Conservation (phyloP, 2,113 vertebrate species). For the Cheirogaleus medius region DNA sequence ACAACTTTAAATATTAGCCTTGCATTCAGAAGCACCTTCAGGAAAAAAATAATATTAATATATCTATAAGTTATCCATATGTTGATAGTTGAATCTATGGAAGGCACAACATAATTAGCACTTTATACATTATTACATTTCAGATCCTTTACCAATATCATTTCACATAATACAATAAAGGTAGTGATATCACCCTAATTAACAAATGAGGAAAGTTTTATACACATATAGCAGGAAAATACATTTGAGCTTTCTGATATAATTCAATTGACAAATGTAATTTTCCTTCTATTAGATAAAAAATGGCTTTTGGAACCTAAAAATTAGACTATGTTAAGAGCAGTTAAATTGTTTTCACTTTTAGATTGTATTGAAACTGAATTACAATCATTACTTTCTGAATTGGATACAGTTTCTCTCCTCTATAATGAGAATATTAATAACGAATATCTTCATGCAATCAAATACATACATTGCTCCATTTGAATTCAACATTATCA, state of each 20-base stretch:
- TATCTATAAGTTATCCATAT: neutral
- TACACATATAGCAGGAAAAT: neutral
- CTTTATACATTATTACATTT: neutral
- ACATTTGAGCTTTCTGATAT: conserved; percentile 15
- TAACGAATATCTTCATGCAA: neutral
- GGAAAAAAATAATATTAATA: neutral
- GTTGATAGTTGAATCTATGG: neutral
- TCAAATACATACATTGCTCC: conserved; percentile 26
- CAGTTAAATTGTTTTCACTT: conserved; percentile 45
- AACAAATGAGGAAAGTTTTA: neutral
- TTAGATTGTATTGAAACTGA: conserved; percentile 44
- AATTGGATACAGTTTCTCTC: conserved; percentile 41
- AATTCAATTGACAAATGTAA: conserved; percentile 26
- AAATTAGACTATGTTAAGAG: conserved; percentile 40
- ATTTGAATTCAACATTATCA: conserved; percentile 51
- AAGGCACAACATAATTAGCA: neutral
- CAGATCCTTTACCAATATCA: neutral
- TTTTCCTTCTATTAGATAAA: conserved; percentile 44
- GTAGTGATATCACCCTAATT: neutral
- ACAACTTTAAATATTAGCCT: neutral
- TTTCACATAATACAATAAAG: neutral
- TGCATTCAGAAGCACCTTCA: neutral
- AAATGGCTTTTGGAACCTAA: conserved; percentile 25
- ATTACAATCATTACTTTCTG: conserved; percentile 56
- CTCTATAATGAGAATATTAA: conserved; percentile 59